phyloP scores from a whole-genome alignment of 2,888 invertebrate species.

The Azorinus chamasolen region DNA sequence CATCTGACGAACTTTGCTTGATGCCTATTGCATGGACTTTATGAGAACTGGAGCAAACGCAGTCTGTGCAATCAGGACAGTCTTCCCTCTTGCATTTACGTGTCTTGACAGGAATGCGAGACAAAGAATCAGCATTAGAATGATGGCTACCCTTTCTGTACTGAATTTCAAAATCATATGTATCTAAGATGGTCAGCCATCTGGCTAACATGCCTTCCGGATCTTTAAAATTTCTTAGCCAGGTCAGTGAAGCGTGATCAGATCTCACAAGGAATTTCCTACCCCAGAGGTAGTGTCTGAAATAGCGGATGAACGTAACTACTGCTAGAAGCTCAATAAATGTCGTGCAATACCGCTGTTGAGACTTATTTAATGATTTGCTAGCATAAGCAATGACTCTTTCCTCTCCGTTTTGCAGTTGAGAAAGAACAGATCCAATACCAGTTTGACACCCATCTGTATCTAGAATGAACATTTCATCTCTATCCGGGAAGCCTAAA shows the following conservation, averaged over 20 bases:
- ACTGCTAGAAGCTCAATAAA: constrained; percentile 55
- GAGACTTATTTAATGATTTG: constrained; percentile 41
- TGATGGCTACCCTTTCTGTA: constrained; percentile 8
- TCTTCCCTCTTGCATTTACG: constrained; percentile 25
- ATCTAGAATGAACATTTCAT: constrained; percentile 57
- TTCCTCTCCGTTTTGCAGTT: too few relatives aligned
- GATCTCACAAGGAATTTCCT: constrained; percentile 57
- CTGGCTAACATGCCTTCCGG: constrained; percentile 39
- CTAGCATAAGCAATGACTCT: constrained; percentile 61
- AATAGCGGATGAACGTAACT: constrained; percentile 58
- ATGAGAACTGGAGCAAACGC: too few relatives aligned
- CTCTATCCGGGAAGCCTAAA: constrained; percentile 40
- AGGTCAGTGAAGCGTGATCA: constrained; percentile 63
- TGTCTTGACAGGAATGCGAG: constrained; percentile 4
- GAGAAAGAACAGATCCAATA: too few relatives aligned
- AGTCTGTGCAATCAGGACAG: constrained; percentile 20
- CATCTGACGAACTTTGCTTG: too few relatives aligned
- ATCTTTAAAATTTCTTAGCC: constrained; percentile 43
- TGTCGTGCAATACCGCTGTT: constrained; percentile 57
- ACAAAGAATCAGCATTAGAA: constrained; percentile 22
- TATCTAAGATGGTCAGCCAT: constrained; percentile 31
- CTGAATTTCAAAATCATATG: constrained; percentile 28
- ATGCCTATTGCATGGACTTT: too few relatives aligned
- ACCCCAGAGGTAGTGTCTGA: constrained; percentile 62
- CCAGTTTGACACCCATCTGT: constrained; percentile 64